These are phyloP conservation scores for Subacronicta megacephala DNA, from an alignment of 2,888 invertebrate species.

Conservation along the genomic window DNA sequence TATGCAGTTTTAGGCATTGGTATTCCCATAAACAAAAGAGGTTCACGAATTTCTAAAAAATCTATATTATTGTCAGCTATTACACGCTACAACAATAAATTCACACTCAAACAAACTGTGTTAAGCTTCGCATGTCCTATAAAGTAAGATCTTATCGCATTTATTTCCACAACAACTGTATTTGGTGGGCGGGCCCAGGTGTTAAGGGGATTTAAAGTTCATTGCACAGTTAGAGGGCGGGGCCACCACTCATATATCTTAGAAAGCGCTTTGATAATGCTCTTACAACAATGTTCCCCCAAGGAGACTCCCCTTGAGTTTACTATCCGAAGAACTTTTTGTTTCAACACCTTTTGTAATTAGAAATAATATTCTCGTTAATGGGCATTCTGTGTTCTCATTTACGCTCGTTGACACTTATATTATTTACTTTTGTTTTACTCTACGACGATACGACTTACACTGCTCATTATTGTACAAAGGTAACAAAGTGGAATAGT, in stretches of 20 bases:
- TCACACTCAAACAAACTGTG: conserved; percentile 67
- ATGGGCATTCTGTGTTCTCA: conserved; percentile 36
- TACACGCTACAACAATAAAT: conserved; percentile 61
- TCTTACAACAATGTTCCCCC: conserved; percentile 70
- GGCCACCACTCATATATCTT: conserved; percentile 80
- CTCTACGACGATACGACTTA: conserved; percentile 4
- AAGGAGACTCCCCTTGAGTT: conserved; percentile 62
- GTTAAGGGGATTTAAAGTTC: conserved; percentile 86
- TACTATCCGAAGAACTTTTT: conserved; percentile 65
- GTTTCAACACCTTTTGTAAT: conserved; percentile 46
- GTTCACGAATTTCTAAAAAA: conserved; percentile 45
- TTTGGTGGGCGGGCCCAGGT: conserved; percentile 84
- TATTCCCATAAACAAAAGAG: conserved; percentile 31
- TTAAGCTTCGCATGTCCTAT: conserved; percentile 76
- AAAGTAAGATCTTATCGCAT: conserved; percentile 80
- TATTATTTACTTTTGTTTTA: conserved; percentile 6
- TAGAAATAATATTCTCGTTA: conserved; percentile 47
- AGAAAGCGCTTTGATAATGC: conserved; percentile 78
- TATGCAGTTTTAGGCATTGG: too few species aligned
- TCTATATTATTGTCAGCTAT: conserved; percentile 44
- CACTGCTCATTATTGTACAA: conserved; percentile 17
- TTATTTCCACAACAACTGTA: conserved; percentile 83
- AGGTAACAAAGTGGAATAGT: conserved; percentile 31
- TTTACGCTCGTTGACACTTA: conserved; percentile 23
- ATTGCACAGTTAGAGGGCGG: conserved; percentile 85